phyloP scores from a whole-genome alignment of 2,797 vertebrate genomes.

The Tokudaia tokunoshimensis region DNA sequence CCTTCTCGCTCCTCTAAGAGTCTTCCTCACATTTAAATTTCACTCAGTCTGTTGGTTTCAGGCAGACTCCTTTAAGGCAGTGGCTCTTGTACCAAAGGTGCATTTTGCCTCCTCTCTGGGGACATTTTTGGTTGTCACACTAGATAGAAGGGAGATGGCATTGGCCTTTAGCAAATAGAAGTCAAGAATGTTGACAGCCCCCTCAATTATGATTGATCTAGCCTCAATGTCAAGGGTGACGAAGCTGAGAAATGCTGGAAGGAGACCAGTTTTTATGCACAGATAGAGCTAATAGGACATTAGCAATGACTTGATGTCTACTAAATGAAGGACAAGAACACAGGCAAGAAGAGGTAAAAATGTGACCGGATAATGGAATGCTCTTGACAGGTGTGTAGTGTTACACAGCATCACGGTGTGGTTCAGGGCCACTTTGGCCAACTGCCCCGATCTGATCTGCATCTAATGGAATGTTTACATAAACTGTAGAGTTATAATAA shows the following conservation, averaged over 20 bases:
- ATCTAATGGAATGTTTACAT: constrained; percentile 57
- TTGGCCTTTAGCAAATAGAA: not conserved
- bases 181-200: not conserved
- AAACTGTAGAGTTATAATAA: constrained; percentile 51
- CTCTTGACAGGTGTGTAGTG: not conserved
- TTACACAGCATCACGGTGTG: not conserved
- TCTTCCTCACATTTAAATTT: constrained; percentile 25
- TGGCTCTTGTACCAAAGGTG: not conserved
- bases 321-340: not conserved
- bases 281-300: not conserved
- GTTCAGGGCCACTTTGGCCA: constrained; percentile 35
- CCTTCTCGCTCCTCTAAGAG: not conserved
- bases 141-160: not conserved
- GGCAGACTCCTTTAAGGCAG: not conserved
- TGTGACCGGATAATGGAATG: not conserved
- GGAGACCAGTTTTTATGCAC: not conserved
- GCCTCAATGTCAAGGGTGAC: not conserved
- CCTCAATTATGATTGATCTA: not conserved
- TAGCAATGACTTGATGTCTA: constrained; percentile 11
- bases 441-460: constrained; percentile 50
- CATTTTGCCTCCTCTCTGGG: constrained; percentile 1
- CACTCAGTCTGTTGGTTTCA: constrained; percentile 16
- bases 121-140: constrained; percentile 13
- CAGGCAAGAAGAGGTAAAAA: not conserved
- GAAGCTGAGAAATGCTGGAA: not conserved